Evolutionary conservation across 2,797 vertebrate species (phyloP), one percentile per base, ranked within the genome.

Genomic region (Uromys caudimaculatus): DNA sequence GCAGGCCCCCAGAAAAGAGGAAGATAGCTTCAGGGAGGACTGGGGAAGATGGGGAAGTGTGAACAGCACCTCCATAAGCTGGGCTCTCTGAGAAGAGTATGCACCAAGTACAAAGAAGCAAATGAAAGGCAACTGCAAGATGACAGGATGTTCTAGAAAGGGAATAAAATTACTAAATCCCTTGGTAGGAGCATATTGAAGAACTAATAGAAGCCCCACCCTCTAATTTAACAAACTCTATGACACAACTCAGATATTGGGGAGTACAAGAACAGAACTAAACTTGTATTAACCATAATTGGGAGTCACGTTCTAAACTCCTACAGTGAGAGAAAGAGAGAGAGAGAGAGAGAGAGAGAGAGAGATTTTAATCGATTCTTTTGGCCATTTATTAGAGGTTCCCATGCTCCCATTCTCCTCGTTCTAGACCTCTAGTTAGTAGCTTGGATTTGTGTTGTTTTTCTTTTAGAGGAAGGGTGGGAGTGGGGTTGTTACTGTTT

Each of bases 281-380:
- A 90, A 86, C 85, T 93, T 35, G 86, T 62, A 52, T 27, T 85
- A 92, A 21, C 41, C 4, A 1, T 83, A 79, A 95, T 79, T 64
- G 6, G 11, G 93, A 94, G 32, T 95, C 77, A 54, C 16, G 47
- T 91, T 95, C 82, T 93, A 96, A 89, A 81, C 71, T 21, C 17
- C 67, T 69, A 76, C 56, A 54, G 56, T 23, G 90, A 88, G 29
- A 41, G 64, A 73, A 92, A 78, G 32, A 29, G 5, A 54, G 76
- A 17, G 12, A 29, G 41, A 16, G 0, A 32, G 27, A 52, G 3
- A 35, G 9, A 16, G 11, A 44, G 75, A 10, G 27, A 32, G 16
- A 76, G 10, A 3, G 71, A n/a, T 71, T 69, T 71, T 69, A n/a
- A 69, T n/a, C 19, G 58, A 10, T 38, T 11, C 27, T 86, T 85